Base-by-base conservation (phyloP, 1,140 invertebrate species). In the Neelides sp. region DNA sequence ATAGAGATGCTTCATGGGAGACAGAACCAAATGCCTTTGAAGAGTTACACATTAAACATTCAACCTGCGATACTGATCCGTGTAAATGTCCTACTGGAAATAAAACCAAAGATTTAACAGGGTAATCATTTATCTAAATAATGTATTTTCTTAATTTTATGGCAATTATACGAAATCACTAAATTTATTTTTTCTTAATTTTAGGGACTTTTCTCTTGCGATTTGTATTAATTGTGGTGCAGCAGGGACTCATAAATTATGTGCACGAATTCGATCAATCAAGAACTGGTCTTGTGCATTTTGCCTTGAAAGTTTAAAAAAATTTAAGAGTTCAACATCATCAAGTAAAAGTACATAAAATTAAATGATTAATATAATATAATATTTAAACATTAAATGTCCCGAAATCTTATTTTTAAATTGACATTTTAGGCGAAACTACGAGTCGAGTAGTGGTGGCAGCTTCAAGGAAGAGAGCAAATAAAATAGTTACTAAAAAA, bases 1-100 rank as follows among this genome's bases (percentile, higher is more conserved):
- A 24, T 43, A 78, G 76, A 62, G 79, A 82, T 70, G 79, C 79
- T 8, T 73, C 76, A 3, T 81, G 79, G 79, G 79, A 81, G 64
- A 62, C 72, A 4, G 78, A 75, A 42, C 75, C 75, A 19, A 72
- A 79, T 66, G 77, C 78, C 3, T 80, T 69, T 63, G 62, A 73
- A 53, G 78, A 79, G 41, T 64, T 80, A 26, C 62, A 75, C 0
- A 70, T 75, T 50, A 64, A 76, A 34, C 71, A 78, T 55, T 67
- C 71, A 47, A 61, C 63, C 12, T 82, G 79, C 65, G 74, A 78
- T 66, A 71, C 73, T 24, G 12, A 54, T n/a, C 54, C 47, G 1
- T 82, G 79, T 62, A 41, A 64, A 1, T 80, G 78, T 65, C 72
- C 72, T 1, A 66, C 73, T 52, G 76, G 77, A 2, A 64, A 75